Evolutionary conservation across 1,140 invertebrate genomes (phyloP).

Genomic region (Chironomus tepperi): DNA sequence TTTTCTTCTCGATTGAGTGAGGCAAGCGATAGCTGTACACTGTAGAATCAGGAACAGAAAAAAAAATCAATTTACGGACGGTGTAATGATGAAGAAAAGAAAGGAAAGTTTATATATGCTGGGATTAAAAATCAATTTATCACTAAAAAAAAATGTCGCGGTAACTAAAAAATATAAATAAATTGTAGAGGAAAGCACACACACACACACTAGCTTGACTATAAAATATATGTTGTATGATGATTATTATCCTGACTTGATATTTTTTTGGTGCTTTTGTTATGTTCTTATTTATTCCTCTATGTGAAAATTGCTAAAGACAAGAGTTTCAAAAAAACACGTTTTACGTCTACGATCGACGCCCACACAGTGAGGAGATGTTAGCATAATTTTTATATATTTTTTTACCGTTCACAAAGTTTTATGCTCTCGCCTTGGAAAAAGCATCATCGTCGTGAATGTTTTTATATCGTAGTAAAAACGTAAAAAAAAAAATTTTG

Average conservation of each 20-base stretch:
- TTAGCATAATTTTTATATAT: background rate
- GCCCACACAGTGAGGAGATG: constrained; percentile 9
- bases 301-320: constrained; percentile 17
- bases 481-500: background rate
- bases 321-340: constrained; percentile 19
- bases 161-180: background rate
- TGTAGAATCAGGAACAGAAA: no score
- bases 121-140: constrained; percentile 4
- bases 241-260: background rate
- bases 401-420: constrained; percentile 1
- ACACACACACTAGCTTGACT: background rate
- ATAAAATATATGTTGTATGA: background rate
- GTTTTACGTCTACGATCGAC: constrained; percentile 22
- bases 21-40: background rate
- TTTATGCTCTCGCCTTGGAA: constrained; percentile 11
- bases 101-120: background rate
- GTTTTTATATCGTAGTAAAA: constrained; percentile 7
- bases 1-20: background rate
- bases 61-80: constrained; percentile 12
- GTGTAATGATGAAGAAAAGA: background rate
- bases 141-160: background rate
- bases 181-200: background rate
- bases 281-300: background rate
- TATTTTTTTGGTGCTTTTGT: background rate
- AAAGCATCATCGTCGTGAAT: constrained; percentile 3